Evolutionary conservation across 2,797 vertebrate species (phyloP).

Genomic region (Semotilus atromaculatus): DNA sequence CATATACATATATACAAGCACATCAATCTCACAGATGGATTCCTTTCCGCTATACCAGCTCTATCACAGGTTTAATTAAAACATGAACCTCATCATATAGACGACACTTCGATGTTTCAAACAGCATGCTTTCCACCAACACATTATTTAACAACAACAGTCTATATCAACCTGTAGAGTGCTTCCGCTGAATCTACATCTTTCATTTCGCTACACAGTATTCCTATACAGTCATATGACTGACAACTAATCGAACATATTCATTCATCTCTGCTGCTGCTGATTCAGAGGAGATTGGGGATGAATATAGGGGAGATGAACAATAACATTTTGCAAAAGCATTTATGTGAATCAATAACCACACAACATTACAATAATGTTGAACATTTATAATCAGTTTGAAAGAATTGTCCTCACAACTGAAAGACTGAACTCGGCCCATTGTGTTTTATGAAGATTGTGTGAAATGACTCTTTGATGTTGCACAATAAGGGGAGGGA

Average conservation of each 20-base stretch:
- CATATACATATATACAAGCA: background rate
- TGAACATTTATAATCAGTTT: conserved; percentile 12
- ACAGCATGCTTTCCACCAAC: conserved; percentile 7
- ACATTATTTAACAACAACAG: conserved; percentile 6
- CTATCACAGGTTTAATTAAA: conserved; percentile 39
- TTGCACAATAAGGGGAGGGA: conserved; percentile 26
- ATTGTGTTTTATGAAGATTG: conserved; percentile 32
- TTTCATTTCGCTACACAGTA: background rate
- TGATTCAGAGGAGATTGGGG: background rate
- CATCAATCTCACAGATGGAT: conserved; percentile 21
- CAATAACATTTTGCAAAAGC: background rate
- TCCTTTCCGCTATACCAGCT: conserved; percentile 5
- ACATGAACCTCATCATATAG: conserved; percentile 22
- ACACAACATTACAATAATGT: background rate
- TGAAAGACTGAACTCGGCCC: conserved; percentile 20
- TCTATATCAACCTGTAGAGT: background rate
- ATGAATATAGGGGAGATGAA: background rate
- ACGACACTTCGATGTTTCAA: conserved; percentile 9
- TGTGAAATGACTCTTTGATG: conserved; percentile 25
- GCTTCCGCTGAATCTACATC: background rate
- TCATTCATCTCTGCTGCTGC: background rate
- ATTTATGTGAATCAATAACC: conserved; percentile 11
- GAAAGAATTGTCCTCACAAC: conserved; percentile 14
- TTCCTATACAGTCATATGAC: background rate
- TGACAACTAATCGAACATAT: background rate